These are phyloP conservation scores for Eunapius fragilis DNA, from an alignment of 37 sponge, comb jelly and placozoan species.

Conservation along the genomic window DNA sequence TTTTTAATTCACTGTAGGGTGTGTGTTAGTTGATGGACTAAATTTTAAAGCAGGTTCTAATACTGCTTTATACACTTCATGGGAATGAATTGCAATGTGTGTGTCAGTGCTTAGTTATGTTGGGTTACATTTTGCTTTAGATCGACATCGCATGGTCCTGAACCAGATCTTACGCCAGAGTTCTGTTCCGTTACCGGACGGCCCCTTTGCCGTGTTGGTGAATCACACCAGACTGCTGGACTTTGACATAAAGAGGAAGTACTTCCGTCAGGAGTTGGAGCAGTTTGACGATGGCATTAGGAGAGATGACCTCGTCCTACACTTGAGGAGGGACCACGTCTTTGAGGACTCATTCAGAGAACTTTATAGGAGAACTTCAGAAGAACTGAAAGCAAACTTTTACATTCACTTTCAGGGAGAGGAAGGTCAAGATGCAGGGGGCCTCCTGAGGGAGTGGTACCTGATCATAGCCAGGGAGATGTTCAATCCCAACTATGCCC, in stretches of 20 bases:
- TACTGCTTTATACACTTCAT: too few species aligned
- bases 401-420: slow-evolving; percentile 98
- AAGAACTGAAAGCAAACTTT: slow-evolving; percentile 92
- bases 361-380: slow-evolving; percentile 83
- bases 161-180: slow-evolving; percentile 97
- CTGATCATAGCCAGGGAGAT: slow-evolving; percentile 97
- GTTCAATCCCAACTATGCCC: slow-evolving; percentile 98
- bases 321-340: slow-evolving; percentile 84
- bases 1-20: too few species aligned
- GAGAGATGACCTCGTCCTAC: slow-evolving; percentile 91
- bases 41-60: too few species aligned
- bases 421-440: slow-evolving; percentile 99
- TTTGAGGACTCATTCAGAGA: slow-evolving; percentile 98
- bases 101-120: background rate
- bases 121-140: too few species aligned
- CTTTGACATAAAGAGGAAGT: slow-evolving; percentile 96
- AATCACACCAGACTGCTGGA: slow-evolving; percentile 96
- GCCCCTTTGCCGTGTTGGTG: slow-evolving; percentile 94
- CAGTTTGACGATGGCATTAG: slow-evolving; percentile 73
- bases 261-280: slow-evolving; percentile 97
- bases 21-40: too few species aligned
- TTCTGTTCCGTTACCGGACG: slow-evolving; percentile 84
- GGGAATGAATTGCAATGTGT: background rate
- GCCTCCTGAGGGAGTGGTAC: slow-evolving; percentile 97
- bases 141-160: slow-evolving; percentile 90